Percentiles rank a stretch among this genome's conserved stretches.
phyloP scores from a whole-genome alignment of 1,140 invertebrate species.

The Zaprionus taronus region DNA sequence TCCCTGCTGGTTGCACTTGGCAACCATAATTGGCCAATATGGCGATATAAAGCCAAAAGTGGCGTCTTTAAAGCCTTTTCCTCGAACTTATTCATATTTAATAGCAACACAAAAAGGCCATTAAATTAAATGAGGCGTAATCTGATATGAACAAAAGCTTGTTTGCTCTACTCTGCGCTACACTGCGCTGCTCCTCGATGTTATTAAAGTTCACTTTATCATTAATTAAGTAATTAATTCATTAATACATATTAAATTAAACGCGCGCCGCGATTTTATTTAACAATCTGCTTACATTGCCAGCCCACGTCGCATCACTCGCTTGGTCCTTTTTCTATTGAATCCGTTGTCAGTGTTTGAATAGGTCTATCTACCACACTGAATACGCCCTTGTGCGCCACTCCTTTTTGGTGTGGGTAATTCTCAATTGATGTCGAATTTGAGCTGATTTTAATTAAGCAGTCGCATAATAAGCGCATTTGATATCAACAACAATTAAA shows the following conservation, averaged over 20 bases:
- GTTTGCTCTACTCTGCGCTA: not conserved
- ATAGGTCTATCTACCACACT: not conserved
- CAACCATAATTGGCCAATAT: conserved; percentile 1
- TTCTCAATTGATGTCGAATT: conserved; percentile 48
- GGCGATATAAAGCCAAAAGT: not conserved
- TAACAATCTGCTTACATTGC: conserved; percentile 27
- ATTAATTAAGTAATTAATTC: conserved; percentile 43
- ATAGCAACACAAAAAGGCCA: conserved; percentile 3
- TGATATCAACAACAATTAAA: conserved; percentile 74
- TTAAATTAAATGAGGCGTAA: conserved; percentile 29
- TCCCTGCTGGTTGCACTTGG: not conserved
- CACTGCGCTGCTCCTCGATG: not conserved
- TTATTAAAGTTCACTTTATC: conserved; percentile 25
- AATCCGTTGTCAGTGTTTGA: not conserved
- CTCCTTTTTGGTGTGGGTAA: not conserved
- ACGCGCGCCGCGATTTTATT: conserved; percentile 17
- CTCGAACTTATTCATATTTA: conserved; percentile 7
- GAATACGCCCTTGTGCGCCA: not conserved
- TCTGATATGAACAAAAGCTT: conserved; percentile 16
- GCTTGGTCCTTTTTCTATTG: not conserved
- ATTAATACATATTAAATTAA: conserved; percentile 51
- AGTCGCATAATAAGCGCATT: conserved; percentile 64
- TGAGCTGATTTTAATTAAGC: conserved; percentile 73
- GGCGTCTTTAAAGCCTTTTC: conserved; percentile 1
- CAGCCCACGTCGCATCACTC: not conserved